Conservation (phyloP, 2,113 vertebrate species). For the Catharus bicknelli region DNA sequence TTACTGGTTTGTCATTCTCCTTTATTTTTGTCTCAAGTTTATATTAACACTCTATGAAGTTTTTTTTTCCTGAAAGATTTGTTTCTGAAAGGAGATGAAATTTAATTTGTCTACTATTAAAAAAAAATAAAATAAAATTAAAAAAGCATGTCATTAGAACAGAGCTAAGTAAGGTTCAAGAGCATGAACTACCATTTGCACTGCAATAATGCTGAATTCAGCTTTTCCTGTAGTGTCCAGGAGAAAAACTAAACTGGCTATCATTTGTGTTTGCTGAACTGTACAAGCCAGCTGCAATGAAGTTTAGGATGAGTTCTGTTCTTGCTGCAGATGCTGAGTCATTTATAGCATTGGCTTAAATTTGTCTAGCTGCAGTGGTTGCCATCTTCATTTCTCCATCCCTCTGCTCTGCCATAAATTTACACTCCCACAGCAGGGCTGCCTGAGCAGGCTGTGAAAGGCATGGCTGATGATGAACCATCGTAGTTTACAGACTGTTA, state of each 20-base stretch:
- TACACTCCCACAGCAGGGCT: constrained; percentile 26
- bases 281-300: not conserved
- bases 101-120: not conserved
- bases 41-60: not conserved
- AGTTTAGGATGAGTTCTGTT: not conserved
- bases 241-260: not conserved
- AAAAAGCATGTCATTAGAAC: not conserved
- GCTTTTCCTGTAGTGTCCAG: not conserved
- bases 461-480: constrained; percentile 19
- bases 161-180: not conserved
- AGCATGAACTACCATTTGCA: not conserved
- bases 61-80: not conserved
- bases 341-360: constrained; percentile 26
- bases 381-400: not conserved
- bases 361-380: constrained; percentile 19
- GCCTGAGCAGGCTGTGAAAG: constrained; percentile 30
- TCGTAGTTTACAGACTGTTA: constrained; percentile 14
- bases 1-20: not conserved
- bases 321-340: constrained; percentile 7
- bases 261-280: not conserved
- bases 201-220: not conserved
- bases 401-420: constrained; percentile 43
- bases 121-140: not conserved
- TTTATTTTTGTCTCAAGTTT: not conserved
- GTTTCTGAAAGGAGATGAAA: not conserved